A percentile compares a stretch with the other conserved stretches of the same genome.
phyloP scores from a whole-genome alignment of 1,140 invertebrate genomes.

The Augochlora pura region DNA sequence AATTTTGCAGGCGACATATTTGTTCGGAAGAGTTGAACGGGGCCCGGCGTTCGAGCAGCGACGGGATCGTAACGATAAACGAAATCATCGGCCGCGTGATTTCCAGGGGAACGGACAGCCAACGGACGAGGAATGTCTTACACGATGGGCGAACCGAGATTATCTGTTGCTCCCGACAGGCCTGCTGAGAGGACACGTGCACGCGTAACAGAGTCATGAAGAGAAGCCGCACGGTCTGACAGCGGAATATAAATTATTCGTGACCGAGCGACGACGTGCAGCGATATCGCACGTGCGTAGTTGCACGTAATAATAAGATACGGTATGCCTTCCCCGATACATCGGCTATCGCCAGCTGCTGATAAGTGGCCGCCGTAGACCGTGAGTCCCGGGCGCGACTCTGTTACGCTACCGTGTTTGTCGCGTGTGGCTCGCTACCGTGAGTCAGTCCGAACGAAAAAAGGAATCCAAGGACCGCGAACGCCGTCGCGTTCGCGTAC shows the following conservation, averaged over 20 bases:
- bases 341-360: background rate
- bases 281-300: constrained; percentile 13
- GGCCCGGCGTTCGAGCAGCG: too few relatives aligned
- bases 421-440: background rate
- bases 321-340: background rate
- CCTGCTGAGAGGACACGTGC: constrained; percentile 34
- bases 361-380: background rate
- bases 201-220: constrained; percentile 25
- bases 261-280: background rate
- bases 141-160: background rate
- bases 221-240: constrained; percentile 4
- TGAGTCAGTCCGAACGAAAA: background rate
- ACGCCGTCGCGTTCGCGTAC: too few relatives aligned
- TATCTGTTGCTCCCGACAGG: background rate
- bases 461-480: background rate
- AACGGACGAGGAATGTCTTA: background rate
- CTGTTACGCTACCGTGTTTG: background rate
- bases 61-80: background rate
- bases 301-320: background rate
- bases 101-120: constrained; percentile 1
- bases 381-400: background rate
- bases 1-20: too few relatives aligned
- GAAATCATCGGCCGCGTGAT: background rate
- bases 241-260: constrained; percentile 32
- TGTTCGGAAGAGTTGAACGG: too few relatives aligned